phyloP scores from a whole-genome alignment of 2,888 invertebrate genomes.

The Scrobipalpa costella region DNA sequence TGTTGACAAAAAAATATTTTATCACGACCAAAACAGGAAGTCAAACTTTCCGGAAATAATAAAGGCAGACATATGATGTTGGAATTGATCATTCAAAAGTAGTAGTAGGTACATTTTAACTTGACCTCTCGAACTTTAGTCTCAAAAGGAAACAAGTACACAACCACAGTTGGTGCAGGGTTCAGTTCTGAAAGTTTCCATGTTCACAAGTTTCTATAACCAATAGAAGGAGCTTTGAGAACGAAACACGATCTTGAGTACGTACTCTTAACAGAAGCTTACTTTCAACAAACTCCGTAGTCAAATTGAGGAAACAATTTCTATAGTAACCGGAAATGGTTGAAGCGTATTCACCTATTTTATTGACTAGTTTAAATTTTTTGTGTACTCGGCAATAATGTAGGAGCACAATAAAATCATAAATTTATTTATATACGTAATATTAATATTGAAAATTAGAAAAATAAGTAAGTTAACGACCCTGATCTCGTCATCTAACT shows the following conservation, averaged over 20 bases:
- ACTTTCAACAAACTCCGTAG: background rate
- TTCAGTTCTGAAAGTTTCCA: background rate
- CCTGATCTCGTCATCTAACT: too few relatives aligned
- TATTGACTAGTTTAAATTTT: too few relatives aligned
- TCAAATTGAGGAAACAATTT: background rate
- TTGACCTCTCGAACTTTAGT: constrained; percentile 2
- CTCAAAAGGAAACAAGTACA: background rate
- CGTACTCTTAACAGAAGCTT: background rate
- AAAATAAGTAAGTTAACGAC: too few relatives aligned
- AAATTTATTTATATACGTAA: too few relatives aligned
- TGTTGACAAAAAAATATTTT: too few relatives aligned
- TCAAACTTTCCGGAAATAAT: too few relatives aligned
- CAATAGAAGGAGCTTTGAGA: background rate
- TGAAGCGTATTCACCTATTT: too few relatives aligned
- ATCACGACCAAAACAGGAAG: too few relatives aligned
- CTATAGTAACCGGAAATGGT: background rate
- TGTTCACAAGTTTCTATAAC: constrained; percentile 8
- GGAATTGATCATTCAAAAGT: background rate
- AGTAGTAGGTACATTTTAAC: background rate
- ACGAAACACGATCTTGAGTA: background rate
- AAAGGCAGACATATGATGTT: too few relatives aligned
- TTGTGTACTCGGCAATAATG: too few relatives aligned
- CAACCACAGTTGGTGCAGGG: constrained; percentile 4
- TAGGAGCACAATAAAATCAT: background rate
- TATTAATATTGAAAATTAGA: too few relatives aligned